Evolutionary conservation across 1,140 invertebrate genomes (phyloP).

Genomic region (Panulirus ornatus): DNA sequence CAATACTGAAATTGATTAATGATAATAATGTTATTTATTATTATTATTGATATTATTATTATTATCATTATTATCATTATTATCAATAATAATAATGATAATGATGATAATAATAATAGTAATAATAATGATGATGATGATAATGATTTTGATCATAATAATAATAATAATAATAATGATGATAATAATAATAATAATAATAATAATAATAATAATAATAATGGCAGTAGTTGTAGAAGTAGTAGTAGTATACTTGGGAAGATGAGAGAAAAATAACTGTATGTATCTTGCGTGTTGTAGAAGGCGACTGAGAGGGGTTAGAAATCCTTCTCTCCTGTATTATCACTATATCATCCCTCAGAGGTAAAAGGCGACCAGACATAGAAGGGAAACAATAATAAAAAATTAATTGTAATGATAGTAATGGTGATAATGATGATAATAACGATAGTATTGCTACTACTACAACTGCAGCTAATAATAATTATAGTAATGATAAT

Average conservation of each 20-base stretch:
- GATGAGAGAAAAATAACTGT: background rate
- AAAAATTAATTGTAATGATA: background rate
- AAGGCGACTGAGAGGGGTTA: no score
- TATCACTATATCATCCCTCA: background rate
- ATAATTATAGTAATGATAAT: background rate
- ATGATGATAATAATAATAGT: background rate
- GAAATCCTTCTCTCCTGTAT: background rate
- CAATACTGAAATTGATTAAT: background rate
- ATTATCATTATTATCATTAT: background rate
- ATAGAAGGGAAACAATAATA: no score
- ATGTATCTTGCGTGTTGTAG: no score
- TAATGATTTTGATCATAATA: constrained; percentile 2
- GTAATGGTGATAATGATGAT: background rate
- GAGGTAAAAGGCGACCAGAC: no score
- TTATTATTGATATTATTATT: background rate
- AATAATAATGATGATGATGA: background rate
- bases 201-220: background rate
- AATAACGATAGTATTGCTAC: background rate
- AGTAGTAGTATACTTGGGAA: background rate
- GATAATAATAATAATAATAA: background rate
- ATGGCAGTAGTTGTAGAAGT: background rate
- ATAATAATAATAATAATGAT: background rate
- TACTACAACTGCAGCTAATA: no score
- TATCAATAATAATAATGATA: background rate
- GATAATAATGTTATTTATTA: background rate